Evolutionary conservation across 2,113 vertebrate species (phyloP), one percentile per base, ranked within the genome.

Genomic region (Lepus americanus): DNA sequence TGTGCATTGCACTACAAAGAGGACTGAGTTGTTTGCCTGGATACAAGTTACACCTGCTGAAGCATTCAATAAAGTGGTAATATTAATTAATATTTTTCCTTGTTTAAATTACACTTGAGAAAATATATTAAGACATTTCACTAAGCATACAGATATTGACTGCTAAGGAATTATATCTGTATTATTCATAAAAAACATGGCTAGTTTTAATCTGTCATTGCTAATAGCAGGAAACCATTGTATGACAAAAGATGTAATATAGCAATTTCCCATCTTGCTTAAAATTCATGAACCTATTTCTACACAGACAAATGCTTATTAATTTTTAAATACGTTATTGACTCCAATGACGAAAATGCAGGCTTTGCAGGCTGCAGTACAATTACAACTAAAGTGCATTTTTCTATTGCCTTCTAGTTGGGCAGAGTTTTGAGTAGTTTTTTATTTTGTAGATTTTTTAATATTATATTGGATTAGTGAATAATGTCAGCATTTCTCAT

Each of bases 251-350:
- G n/a, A 95, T 94, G 31, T 87, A 96, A 95, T 70, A 91, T 59
- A 89, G 36, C 76, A 95, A 84, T 96, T 95, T 93, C 31, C 97
- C 44, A 94, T 81, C 7, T 78, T 84, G 16, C 80, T 97, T 96
- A 94, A 97, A 97, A 97, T 97, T 95, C 95, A 96, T 93, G 87
- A 95, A 92, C 5, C 29, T 14, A 66, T 72, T 86, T 83, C 33
- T 23, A 94, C 53, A 94, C 4, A 95, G 82, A 94, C 76, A 97
- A 97, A 93, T 89, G 63, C 70, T 94, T 97, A 89, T 96, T 97
- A 96, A 95, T 93, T 97, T 96, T 51, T 72, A 91, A 95, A 96
- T 95, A 44, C 66, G 90, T 93, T 89, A 97, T 89, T 94, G 96
- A 87, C 53, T 94, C n/a, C 94, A 86, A 92, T 94, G 72, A 72